Evolutionary conservation across 2,888 invertebrate species (phyloP).

Genomic region (Colostygia pectinataria): DNA sequence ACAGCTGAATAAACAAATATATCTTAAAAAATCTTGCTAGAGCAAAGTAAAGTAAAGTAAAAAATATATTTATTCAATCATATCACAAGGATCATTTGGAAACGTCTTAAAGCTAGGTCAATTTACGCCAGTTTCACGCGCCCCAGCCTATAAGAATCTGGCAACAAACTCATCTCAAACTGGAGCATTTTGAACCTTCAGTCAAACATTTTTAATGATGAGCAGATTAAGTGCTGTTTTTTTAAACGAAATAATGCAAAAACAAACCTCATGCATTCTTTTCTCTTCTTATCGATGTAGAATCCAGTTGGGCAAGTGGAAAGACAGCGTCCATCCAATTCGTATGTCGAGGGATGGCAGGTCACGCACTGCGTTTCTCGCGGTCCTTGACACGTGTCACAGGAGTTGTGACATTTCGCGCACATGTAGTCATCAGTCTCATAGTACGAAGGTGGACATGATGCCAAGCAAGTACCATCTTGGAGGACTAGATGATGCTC

Average conservation of each 20-base stretch:
- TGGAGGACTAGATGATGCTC: conserved; percentile 93
- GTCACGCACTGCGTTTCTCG: conserved; percentile 91
- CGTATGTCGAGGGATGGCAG: conserved; percentile 88
- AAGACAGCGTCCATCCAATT: conserved; percentile 88
- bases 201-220: background rate
- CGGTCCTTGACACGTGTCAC: conserved; percentile 91
- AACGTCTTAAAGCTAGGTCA: too few species aligned
- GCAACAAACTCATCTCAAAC: too few species aligned
- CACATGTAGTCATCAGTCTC: conserved; percentile 95
- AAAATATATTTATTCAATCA: too few species aligned
- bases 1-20: too few species aligned
- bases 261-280: conserved; percentile 88
- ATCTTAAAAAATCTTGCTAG: too few species aligned
- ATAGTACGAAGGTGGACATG: conserved; percentile 91
- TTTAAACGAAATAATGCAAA: conserved; percentile 9
- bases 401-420: conserved; percentile 89
- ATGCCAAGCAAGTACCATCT: conserved; percentile 91
- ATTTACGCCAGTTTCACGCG: too few species aligned
- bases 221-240: background rate
- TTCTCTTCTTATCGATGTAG: conserved; percentile 89
- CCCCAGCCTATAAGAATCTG: too few species aligned
- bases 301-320: conserved; percentile 88
- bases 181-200: too few species aligned
- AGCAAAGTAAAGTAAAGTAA: too few species aligned
- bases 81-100: too few species aligned